A percentile compares a stretch with the other conserved stretches of the same genome.
phyloP scores from a whole-genome alignment of 2,113 vertebrate genomes.

The Paedocypris sp. region DNA sequence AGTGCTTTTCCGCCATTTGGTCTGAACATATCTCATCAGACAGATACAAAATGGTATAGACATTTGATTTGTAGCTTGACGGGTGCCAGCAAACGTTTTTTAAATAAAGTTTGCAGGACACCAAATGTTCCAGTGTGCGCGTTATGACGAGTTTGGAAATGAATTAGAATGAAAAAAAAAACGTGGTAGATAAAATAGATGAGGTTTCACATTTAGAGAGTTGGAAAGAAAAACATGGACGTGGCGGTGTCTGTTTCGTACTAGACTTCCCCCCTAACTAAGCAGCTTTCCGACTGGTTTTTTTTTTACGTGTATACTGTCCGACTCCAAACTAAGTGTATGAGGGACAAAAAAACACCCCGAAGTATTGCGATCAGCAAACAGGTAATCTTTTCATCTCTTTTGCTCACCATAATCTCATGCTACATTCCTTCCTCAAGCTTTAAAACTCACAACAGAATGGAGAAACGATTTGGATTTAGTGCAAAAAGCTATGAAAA shows the following conservation, averaged over 20 bases:
- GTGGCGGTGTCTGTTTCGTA: background rate
- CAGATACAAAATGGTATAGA: constrained; percentile 12
- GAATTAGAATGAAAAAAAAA: too few relatives aligned
- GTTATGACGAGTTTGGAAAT: too few relatives aligned
- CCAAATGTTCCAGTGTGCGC: too few relatives aligned
- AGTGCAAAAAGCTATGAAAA: constrained; percentile 46
- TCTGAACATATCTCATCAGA: constrained; percentile 24
- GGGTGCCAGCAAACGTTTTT: constrained; percentile 16
- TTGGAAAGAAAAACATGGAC: background rate
- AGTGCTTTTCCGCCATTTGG: constrained; percentile 30
- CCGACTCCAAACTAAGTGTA: background rate
- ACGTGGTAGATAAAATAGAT: too few relatives aligned
- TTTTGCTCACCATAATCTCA: constrained; percentile 20
- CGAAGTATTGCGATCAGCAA: constrained; percentile 22
- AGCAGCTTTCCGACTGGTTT: background rate
- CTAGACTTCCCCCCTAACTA: background rate
- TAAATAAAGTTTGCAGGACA: too few relatives aligned
- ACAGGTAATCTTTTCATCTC: constrained; percentile 33
- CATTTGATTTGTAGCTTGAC: constrained; percentile 18
- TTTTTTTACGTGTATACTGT: background rate
- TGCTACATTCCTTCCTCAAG: constrained; percentile 26
- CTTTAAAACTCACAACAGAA: constrained; percentile 14
- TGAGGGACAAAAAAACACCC: background rate
- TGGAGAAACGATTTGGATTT: constrained; percentile 32
- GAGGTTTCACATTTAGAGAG: background rate